Base-by-base conservation (phyloP, 1,140 invertebrate species). In the Plectrocnemia conspersa region DNA sequence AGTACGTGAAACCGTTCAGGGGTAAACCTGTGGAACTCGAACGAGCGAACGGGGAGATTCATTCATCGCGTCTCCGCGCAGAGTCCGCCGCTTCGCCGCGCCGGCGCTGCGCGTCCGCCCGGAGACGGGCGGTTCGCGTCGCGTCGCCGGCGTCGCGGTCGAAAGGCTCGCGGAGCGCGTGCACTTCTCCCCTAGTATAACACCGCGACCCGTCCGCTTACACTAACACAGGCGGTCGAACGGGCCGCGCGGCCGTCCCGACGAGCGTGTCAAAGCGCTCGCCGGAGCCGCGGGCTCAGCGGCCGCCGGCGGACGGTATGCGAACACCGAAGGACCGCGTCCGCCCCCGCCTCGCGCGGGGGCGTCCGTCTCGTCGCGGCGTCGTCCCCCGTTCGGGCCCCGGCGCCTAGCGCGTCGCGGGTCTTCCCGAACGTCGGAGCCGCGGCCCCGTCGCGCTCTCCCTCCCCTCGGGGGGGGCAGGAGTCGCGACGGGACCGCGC, bases 1-100 rank as follows among this genome's bases (percentile, higher is more conserved):
- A 86, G 84, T 83, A 82, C 82, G 82, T 87, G 84, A 87, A 88
- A 86, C 79, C 78, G 80, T 76, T 80, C 72, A 80, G 78, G 78
- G 79, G 81, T 77, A 86, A 85, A 82, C 82, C 73, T 74, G 72
- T 72, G 72, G 74, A 76, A 76, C 75, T 74, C 73, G 71, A 77
- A 77, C 76, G 71, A 70, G 73, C 73, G 73, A 77, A 73, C 67
- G 71, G 67, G 69, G 72, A 77, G 74, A 77, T 73, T 77, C 74
- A 77, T 68, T 77, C 74, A 77, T 68, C 73, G 69, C 61, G 59
- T 64, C 68, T 63, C 66, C 64, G 60, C 59, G 53, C 61, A 23
- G 53, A 41, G 62, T 57, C 61, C 55, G 63, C 60, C 60, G 59
- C 64, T 57, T 59, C 55, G 63, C 60, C 60, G 59, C 64, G 65